Evolutionary conservation across 2,797 vertebrate genomes (phyloP).

Genomic region (Enteromius afrohamiltoni): DNA sequence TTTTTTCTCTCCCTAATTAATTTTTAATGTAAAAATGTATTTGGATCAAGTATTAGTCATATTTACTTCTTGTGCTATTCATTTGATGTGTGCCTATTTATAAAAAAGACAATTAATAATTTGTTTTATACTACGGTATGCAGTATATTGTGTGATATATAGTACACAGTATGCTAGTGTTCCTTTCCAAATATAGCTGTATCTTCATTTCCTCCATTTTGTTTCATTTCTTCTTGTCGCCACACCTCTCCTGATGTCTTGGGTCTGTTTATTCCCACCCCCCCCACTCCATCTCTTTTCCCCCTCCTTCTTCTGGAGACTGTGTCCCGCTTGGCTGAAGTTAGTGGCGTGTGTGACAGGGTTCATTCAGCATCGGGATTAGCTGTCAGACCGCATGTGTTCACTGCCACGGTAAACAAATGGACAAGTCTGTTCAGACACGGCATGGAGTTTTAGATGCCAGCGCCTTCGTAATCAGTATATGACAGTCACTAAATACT

Average conservation of each 20-base stretch:
- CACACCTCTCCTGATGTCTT: constrained; percentile 9
- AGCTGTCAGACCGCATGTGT: constrained; percentile 58
- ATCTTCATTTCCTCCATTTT: constrained; percentile 20
- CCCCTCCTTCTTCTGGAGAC: constrained; percentile 17
- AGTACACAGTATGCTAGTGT: neutral
- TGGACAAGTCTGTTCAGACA: constrained; percentile 47
- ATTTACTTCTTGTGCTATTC: neutral
- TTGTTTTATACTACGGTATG: neutral
- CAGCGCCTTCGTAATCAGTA: constrained; percentile 34
- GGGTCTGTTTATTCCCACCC: constrained; percentile 12
- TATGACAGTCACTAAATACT: constrained; percentile 42
- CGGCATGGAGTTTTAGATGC: constrained; percentile 26
- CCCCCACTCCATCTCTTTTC: constrained; percentile 35
- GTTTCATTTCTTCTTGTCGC: neutral
- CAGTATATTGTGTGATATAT: neutral
- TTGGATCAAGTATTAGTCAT: neutral
- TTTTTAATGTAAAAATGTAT: too few relatives aligned
- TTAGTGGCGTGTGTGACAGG: constrained; percentile 47
- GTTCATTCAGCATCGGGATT: constrained; percentile 58
- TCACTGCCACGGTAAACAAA: constrained; percentile 53
- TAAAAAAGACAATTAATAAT: neutral
- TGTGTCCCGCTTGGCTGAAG: constrained; percentile 36
- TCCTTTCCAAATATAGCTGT: neutral
- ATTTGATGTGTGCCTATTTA: neutral
- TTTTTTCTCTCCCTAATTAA: neutral